A percentile compares a stretch with the other conserved stretches of the same genome.
These are phyloP conservation scores for Prionace glauca DNA, from an alignment of 2,797 vertebrate genomes.

Conservation along the genomic window DNA sequence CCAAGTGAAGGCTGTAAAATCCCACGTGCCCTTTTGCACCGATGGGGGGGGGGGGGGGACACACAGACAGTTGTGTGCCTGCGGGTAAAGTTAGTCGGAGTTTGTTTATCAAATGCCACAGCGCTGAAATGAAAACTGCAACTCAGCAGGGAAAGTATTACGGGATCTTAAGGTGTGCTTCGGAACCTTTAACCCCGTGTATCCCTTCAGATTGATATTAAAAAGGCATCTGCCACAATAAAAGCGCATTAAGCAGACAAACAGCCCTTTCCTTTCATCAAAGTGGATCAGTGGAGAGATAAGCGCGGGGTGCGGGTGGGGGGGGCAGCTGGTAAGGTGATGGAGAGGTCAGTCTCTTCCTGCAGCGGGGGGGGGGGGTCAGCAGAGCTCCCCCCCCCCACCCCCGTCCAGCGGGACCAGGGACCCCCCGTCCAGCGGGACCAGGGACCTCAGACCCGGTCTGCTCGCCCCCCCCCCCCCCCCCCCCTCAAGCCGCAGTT, in stretches of 20 bases:
- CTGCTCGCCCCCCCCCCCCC: too few species aligned
- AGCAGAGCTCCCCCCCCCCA: too few species aligned
- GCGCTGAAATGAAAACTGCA: not conserved
- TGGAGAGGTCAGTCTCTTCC: not conserved
- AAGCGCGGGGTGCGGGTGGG: not conserved
- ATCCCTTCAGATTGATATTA: not conserved
- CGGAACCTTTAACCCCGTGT: not conserved
- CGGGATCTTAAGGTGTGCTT: not conserved
- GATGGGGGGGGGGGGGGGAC: too few species aligned
- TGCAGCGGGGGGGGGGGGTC: too few species aligned
- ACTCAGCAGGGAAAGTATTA: not conserved
- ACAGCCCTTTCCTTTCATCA: slow-evolving; percentile 17
- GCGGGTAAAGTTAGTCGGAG: not conserved
- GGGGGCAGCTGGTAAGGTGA: slow-evolving; percentile 17
- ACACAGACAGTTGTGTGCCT: not conserved
- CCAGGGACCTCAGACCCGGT: too few species aligned
- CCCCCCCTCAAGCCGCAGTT: not conserved
- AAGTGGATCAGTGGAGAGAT: slow-evolving; percentile 8
- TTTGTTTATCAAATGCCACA: not conserved
- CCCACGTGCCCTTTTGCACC: too few species aligned
- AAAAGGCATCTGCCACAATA: slow-evolving; percentile 14
- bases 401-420: too few species aligned
- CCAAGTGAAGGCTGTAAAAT: not conserved
- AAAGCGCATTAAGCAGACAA: slow-evolving; percentile 32
- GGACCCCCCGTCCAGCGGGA: too few species aligned